Evolutionary conservation across 2,113 vertebrate genomes (phyloP).

Genomic region (Mellivora capensis): DNA sequence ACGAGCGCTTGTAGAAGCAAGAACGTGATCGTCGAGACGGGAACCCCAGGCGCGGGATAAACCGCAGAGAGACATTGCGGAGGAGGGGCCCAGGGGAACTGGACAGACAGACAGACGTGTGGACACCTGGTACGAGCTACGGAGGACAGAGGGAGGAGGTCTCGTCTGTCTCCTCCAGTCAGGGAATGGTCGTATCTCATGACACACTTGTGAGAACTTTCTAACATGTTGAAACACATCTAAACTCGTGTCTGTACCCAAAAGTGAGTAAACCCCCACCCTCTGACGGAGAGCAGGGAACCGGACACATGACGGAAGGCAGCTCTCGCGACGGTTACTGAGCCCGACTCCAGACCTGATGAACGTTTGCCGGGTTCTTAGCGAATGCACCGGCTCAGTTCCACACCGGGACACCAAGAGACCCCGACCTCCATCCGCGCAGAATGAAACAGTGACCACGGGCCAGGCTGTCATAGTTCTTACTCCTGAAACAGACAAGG

Average conservation of each 20-base stretch:
- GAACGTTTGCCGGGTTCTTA: accelerated
- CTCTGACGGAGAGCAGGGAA: neutral
- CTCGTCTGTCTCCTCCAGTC: neutral
- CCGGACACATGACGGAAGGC: neutral
- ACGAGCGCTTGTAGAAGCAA: neutral
- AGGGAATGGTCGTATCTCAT: too few relatives aligned
- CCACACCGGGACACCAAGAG: neutral
- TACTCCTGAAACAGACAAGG: neutral
- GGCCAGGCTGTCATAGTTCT: accelerated
- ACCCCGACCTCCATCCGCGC: neutral
- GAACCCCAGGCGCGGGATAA: neutral
- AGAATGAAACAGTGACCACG: neutral
- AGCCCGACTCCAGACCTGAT: neutral
- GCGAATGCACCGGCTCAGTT: accelerated
- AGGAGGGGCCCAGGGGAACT: neutral
- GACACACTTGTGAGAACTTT: neutral
- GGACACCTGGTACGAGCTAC: accelerated
- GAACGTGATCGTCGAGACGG: neutral
- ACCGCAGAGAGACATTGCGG: neutral
- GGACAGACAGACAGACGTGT: neutral
- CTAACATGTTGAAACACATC: neutral
- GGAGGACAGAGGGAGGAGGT: neutral
- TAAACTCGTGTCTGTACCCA: too few relatives aligned
- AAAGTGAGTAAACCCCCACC: too few relatives aligned
- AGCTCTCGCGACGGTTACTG: accelerated